A percentile compares a stretch with the other conserved stretches of the same genome.
Conservation (phyloP, 2,797 vertebrate species). For the Gobio occitaniae region DNA sequence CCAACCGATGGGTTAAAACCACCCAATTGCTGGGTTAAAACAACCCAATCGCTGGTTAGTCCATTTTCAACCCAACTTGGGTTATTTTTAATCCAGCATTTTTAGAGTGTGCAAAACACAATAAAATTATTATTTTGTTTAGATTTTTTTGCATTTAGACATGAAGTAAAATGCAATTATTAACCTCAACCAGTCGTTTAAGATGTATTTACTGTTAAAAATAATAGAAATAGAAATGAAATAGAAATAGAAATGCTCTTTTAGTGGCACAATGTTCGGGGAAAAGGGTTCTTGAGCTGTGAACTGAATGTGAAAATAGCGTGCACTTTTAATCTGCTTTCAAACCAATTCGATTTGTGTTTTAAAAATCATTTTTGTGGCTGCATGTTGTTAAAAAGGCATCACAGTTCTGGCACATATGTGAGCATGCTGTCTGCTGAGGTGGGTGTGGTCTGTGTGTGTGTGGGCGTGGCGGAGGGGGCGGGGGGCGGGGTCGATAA, state of each 20-base stretch:
- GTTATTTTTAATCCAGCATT: no score
- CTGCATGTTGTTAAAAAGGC: background rate
- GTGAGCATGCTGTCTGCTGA: constrained; percentile 45
- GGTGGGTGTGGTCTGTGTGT: constrained; percentile 47
- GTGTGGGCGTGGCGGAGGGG: constrained; percentile 49
- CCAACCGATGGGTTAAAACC: no score
- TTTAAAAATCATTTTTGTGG: background rate
- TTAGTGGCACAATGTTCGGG: background rate
- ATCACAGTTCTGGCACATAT: constrained; percentile 1
- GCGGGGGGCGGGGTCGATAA: constrained; percentile 75
- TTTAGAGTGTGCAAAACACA: background rate
- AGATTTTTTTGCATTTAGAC: background rate
- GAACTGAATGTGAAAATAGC: background rate
- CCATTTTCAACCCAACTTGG: no score
- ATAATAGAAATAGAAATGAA: no score
- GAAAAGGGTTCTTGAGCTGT: no score
- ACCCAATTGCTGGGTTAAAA: no score
- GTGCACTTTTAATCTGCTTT: background rate
- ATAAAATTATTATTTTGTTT: background rate
- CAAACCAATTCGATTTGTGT: background rate
- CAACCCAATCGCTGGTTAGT: no score
- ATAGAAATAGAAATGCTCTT: background rate
- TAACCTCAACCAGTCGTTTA: background rate
- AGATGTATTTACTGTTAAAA: background rate
- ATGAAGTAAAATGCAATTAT: background rate